These are phyloP conservation scores for Drosophila incognita DNA, from an alignment of 2,888 invertebrate genomes.

Conservation along the genomic window DNA sequence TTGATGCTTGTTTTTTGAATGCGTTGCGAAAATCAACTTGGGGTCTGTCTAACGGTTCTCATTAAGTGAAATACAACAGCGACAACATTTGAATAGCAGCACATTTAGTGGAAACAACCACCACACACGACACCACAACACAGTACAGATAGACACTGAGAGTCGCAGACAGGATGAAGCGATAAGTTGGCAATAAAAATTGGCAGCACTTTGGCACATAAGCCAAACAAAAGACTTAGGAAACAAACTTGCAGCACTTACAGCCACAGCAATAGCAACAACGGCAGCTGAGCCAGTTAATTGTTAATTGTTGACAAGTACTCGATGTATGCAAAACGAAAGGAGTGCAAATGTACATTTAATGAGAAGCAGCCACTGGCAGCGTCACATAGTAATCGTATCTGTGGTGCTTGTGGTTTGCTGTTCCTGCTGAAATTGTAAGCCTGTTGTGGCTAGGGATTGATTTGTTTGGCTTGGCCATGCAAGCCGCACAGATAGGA, in stretches of 20 bases:
- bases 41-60: slow-evolving; percentile 69
- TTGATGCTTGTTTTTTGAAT: slow-evolving; percentile 75
- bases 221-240: slow-evolving; percentile 65
- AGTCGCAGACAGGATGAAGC: slow-evolving; percentile 63
- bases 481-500: slow-evolving; percentile 20
- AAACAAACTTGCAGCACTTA: slow-evolving; percentile 47
- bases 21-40: slow-evolving; percentile 70
- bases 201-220: slow-evolving; percentile 78
- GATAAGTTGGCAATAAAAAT: slow-evolving; percentile 79
- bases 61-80: slow-evolving; percentile 72
- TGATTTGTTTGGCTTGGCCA: slow-evolving; percentile 21
- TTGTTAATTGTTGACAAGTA: slow-evolving; percentile 76
- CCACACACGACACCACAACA: slow-evolving; percentile 54
- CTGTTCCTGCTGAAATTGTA: slow-evolving; percentile 4
- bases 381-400: neutral
- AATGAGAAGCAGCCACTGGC: slow-evolving; percentile 54
- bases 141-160: slow-evolving; percentile 14
- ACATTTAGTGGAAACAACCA: slow-evolving; percentile 61
- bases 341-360: slow-evolving; percentile 73
- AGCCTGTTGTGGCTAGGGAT: slow-evolving; percentile 15
- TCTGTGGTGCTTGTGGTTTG: slow-evolving; percentile 35
- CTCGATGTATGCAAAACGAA: slow-evolving; percentile 63
- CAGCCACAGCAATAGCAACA: slow-evolving; percentile 21
- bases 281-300: slow-evolving; percentile 66
- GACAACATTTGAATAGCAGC: slow-evolving; percentile 51